phyloP scores from a whole-genome alignment of 1,140 invertebrate genomes.

The Brachionus koreanus region DNA sequence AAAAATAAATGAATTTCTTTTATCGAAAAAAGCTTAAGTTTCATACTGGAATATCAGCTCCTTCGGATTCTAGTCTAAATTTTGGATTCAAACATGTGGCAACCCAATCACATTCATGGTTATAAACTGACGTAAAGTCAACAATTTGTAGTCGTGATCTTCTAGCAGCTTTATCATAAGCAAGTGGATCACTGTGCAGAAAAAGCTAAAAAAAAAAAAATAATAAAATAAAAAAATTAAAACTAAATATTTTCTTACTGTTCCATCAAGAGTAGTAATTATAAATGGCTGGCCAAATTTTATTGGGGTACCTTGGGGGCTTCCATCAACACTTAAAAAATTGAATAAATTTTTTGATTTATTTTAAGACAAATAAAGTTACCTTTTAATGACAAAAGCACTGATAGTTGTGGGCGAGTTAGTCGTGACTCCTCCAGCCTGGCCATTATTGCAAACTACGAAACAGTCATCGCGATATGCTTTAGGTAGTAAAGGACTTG shows the following conservation, averaged over 20 bases:
- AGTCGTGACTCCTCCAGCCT: background rate
- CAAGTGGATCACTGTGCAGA: conserved; percentile 51
- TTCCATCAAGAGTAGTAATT: conserved; percentile 50
- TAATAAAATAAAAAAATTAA: background rate
- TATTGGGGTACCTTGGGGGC: conserved; percentile 49
- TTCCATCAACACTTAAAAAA: conserved; percentile 49
- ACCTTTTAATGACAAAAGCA: conserved; percentile 24
- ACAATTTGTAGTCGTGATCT: conserved; percentile 54
- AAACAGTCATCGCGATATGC: conserved; percentile 29
- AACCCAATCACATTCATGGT: conserved; percentile 52
- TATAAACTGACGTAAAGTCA: conserved; percentile 48
- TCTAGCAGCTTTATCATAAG: conserved; percentile 50
- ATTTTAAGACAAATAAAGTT: background rate
- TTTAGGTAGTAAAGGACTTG: conserved; percentile 29
- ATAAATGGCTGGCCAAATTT: conserved; percentile 55
- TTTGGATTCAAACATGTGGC: conserved; percentile 53
- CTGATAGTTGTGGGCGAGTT: background rate
- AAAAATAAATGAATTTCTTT: background rate
- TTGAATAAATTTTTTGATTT: background rate
- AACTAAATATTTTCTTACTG: conserved; percentile 40
- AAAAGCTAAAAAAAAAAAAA: conserved; percentile 47
- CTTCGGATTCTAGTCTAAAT: conserved; percentile 55
- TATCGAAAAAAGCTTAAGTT: background rate
- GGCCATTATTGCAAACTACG: background rate
- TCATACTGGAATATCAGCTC: conserved; percentile 53